Evolutionary conservation across 2,797 vertebrate species (phyloP).

Genomic region (Microhierax caerulescens): DNA sequence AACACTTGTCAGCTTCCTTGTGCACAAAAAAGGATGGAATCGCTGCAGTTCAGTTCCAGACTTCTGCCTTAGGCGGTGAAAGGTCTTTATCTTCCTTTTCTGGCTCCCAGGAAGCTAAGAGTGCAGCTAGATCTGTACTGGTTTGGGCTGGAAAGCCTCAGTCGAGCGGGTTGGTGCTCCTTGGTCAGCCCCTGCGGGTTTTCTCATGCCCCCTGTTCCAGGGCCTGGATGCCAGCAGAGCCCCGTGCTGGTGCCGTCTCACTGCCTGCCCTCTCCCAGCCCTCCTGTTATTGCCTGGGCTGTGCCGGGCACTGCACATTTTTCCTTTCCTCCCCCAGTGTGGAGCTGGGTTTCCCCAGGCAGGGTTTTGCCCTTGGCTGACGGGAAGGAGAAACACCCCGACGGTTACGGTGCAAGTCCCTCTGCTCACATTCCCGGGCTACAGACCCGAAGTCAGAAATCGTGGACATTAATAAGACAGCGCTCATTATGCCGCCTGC

Average conservation of each 20-base stretch:
- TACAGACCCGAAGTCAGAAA: not conserved
- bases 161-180: not conserved
- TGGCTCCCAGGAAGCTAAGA: not conserved
- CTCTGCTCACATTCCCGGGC: not conserved
- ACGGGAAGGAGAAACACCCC: fast-evolving
- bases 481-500: not conserved
- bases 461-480: not conserved
- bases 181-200: not conserved
- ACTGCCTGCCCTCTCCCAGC: not conserved
- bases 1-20: not conserved
- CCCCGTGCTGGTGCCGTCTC: not conserved
- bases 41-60: not conserved
- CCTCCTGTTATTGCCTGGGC: not conserved
- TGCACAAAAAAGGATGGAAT: not conserved
- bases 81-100: not conserved
- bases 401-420: fast-evolving
- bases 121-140: not conserved
- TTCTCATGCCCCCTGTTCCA: not conserved
- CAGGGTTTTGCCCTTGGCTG: not conserved
- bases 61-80: not conserved
- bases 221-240: not conserved
- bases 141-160: not conserved
- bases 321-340: not conserved
- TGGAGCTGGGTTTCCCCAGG: not conserved
- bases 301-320: not conserved